These are phyloP conservation scores for Zootermopsis nevadensis DNA, from an alignment of 2,888 invertebrate genomes.

Conservation along the genomic window DNA sequence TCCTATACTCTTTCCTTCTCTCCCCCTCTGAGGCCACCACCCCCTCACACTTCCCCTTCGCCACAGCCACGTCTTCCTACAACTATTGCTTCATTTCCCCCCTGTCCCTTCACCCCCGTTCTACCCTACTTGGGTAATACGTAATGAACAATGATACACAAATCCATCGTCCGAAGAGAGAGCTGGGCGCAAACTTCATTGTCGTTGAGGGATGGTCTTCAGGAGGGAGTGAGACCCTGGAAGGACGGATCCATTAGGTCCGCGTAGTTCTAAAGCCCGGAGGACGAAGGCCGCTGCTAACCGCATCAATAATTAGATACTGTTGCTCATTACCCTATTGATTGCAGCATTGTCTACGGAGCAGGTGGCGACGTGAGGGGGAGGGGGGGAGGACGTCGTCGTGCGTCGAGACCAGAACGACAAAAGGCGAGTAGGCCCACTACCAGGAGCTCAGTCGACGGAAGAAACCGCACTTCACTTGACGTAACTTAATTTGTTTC, in stretches of 20 bases:
- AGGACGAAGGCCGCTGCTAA: slow-evolving; percentile 21
- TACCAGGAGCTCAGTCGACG: not conserved
- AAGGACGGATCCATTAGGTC: slow-evolving; percentile 41
- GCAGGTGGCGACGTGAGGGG: too few relatives aligned
- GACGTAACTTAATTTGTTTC: not conserved
- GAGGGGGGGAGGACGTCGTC: not conserved
- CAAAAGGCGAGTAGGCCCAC: not conserved
- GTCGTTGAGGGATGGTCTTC: slow-evolving; percentile 34
- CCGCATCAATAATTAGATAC: slow-evolving; percentile 48
- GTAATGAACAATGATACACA: slow-evolving; percentile 49
- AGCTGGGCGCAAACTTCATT: slow-evolving; percentile 42
- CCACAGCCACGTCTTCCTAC: not conserved
- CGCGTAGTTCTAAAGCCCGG: slow-evolving; percentile 28
- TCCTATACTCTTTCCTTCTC: slow-evolving; percentile 21
- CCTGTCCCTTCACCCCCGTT: slow-evolving; percentile 14
- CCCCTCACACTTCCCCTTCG: slow-evolving; percentile 20
- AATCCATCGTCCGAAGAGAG: slow-evolving; percentile 45
- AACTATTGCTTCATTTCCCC: slow-evolving; percentile 25
- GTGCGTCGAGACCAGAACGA: not conserved
- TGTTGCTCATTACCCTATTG: slow-evolving; percentile 47
- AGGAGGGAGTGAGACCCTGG: slow-evolving; percentile 29
- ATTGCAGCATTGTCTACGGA: slow-evolving; percentile 47
- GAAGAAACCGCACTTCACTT: not conserved
- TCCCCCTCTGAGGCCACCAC: slow-evolving; percentile 28
- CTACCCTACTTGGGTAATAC: slow-evolving; percentile 38